These are phyloP conservation scores for Mya arenaria DNA, from an alignment of 1,140 invertebrate species.

Conservation along the genomic window DNA sequence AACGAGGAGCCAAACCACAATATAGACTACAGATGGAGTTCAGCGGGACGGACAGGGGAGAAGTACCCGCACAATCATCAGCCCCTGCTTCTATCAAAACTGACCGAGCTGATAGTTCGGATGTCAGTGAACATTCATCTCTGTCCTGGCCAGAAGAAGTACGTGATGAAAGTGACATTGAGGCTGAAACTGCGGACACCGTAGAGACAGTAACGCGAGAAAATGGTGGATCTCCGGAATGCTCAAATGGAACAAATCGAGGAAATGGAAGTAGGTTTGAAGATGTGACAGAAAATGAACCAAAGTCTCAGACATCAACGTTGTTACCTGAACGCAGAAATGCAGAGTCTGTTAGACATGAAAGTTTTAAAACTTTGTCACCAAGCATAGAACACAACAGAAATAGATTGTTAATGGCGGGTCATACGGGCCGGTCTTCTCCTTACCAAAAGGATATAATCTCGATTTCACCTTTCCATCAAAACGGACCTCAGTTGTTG, in stretches of 20 bases:
- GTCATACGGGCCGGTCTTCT: no score
- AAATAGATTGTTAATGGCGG: no score
- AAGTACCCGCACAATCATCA: neutral
- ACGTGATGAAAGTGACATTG: neutral
- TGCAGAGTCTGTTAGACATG: no score
- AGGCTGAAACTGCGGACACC: neutral
- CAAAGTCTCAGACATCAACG: no score
- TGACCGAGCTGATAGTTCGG: neutral
- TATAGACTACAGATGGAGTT: conserved; percentile 36
- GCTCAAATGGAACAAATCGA: neutral
- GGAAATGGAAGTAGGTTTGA: neutral
- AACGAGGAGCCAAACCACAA: conserved; percentile 76
- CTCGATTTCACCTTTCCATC: no score
- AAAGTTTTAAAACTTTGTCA: no score
- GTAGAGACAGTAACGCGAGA: neutral
- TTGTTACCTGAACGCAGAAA: no score
- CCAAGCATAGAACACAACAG: no score
- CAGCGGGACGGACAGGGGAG: neutral
- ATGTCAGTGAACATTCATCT: neutral
- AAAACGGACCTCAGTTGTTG: no score
- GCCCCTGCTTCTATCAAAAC: neutral
- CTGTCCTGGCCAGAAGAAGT: neutral
- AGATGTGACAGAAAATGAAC: neutral
- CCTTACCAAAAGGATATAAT: no score
- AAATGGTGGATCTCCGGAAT: neutral